Evolutionary conservation across 2,888 invertebrate species (phyloP), one percentile per base, ranked within the genome.

Genomic region (Drosophila kuntzei): DNA sequence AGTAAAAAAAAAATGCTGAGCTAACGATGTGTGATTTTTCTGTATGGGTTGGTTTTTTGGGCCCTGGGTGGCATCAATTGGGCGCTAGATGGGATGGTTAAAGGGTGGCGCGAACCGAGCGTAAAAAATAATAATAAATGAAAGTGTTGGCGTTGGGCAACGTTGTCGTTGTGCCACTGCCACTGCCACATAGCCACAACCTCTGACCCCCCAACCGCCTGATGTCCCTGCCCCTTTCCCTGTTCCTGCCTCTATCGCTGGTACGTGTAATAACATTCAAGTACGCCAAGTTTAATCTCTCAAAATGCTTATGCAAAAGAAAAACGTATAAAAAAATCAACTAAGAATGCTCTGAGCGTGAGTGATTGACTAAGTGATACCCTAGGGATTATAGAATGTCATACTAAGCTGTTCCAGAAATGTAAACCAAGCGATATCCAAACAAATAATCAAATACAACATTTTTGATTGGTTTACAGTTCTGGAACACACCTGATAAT

Each of bases 241-340:
- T 25, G 22, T 47, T 14, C 57, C 54, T 53, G 62, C 37, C 39
- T 27, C 39, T 49, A 63, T 55, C 55, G 61, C 63, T 73, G 70
- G 65, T 71, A 87, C 86, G 83, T 88, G 88, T 83, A 83, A 83
- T 88, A 83, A 83, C 88, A 83, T 83, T 83, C 83, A 83, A 83
- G 83, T 86, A 83, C 86, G 88, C 83, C 87, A 86, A 83, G 83
- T 83, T 88, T 88, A 83, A 83, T 83, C 83, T 83, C 88, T 83
- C 88, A 83, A 88, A 83, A 83, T 83, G 82, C 82, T 83, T 83
- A 83, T 79, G 88, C 88, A 71, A 76, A 79, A 87, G 65, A 84
- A 78, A 78, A 80, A 71, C 61, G 64, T 59, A 58, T 55, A 83
- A 80, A 63, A 63, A 66, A 47, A 49, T 55, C 27, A 49, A 54